phyloP scores from a whole-genome alignment of 2,113 vertebrate genomes.

The Theropithecus gelada region DNA sequence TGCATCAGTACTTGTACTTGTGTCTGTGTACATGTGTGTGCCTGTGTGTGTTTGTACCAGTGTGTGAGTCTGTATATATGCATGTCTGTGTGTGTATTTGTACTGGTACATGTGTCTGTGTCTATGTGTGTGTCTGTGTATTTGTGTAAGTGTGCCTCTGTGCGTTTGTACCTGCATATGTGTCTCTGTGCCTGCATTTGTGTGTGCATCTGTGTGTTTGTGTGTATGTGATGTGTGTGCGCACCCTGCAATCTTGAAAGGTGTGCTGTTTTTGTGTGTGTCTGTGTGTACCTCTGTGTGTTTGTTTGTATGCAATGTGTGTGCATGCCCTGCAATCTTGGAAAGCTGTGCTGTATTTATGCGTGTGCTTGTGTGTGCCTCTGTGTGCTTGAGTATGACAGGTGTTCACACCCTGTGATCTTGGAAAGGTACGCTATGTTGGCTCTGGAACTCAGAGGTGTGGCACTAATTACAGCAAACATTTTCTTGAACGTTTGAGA shows the following conservation, averaged over 20 bases:
- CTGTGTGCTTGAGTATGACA: neutral
- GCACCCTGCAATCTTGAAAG: neutral
- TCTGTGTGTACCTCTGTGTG: neutral
- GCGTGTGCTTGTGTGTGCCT: neutral
- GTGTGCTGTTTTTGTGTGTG: neutral
- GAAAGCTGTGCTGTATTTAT: no score
- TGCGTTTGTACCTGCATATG: neutral
- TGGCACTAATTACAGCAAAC: neutral
- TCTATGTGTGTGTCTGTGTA: neutral
- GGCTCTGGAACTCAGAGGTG: neutral
- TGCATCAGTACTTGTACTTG: neutral
- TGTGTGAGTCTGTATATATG: no score
- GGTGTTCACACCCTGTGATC: accelerated
- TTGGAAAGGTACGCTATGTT: no score
- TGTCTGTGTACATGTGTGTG: neutral
- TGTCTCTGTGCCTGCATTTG: neutral
- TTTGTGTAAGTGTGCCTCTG: neutral
- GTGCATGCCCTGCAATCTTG: neutral
- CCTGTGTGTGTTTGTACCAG: neutral
- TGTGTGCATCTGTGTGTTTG: neutral
- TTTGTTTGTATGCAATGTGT: neutral
- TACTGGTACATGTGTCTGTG: neutral
- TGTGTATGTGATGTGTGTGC: accelerated
- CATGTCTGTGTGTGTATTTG: no score
- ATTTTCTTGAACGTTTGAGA: neutral